A percentile compares a stretch with the other conserved stretches of the same genome.
Evolutionary conservation across 1,140 invertebrate genomes (phyloP).

Genomic region (Whitmania pigra): DNA sequence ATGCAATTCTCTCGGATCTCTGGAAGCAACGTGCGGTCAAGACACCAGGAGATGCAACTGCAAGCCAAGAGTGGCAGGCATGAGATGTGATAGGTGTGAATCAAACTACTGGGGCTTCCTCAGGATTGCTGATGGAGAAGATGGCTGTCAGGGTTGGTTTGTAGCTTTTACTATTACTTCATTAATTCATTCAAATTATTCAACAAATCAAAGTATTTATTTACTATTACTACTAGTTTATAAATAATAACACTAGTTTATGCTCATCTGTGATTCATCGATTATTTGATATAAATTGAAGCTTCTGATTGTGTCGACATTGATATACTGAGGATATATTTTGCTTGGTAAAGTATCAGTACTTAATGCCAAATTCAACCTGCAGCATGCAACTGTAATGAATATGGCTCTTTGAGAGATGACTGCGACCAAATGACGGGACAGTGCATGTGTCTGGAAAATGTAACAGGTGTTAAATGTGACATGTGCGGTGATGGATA

Average conservation of each 20-base stretch:
- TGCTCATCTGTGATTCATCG: background rate
- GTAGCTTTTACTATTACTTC: background rate
- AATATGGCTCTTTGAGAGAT: constrained; percentile 60
- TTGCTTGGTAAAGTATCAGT: too few relatives aligned
- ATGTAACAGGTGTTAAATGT: constrained; percentile 63
- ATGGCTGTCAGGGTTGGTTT: constrained; percentile 44
- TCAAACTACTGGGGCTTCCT: constrained; percentile 59
- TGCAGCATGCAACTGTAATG: constrained; percentile 65
- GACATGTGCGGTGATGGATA: constrained; percentile 53
- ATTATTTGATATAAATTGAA: too few relatives aligned
- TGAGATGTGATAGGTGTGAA: constrained; percentile 75
- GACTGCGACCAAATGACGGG: constrained; percentile 77
- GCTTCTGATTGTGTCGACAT: too few relatives aligned
- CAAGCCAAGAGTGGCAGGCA: constrained; percentile 70
- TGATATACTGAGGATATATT: too few relatives aligned
- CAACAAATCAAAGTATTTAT: background rate
- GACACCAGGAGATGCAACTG: constrained; percentile 67
- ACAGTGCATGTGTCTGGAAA: constrained; percentile 57
- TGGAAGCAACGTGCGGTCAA: constrained; percentile 59
- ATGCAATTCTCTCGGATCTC: constrained; percentile 47
- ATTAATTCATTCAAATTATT: background rate
- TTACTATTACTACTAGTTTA: too few relatives aligned
- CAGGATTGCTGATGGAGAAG: constrained; percentile 57
- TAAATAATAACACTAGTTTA: background rate
- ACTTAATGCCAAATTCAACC: background rate